These are phyloP conservation scores for Lerema accius DNA, from an alignment of 1,140 invertebrate species.

Conservation along the genomic window DNA sequence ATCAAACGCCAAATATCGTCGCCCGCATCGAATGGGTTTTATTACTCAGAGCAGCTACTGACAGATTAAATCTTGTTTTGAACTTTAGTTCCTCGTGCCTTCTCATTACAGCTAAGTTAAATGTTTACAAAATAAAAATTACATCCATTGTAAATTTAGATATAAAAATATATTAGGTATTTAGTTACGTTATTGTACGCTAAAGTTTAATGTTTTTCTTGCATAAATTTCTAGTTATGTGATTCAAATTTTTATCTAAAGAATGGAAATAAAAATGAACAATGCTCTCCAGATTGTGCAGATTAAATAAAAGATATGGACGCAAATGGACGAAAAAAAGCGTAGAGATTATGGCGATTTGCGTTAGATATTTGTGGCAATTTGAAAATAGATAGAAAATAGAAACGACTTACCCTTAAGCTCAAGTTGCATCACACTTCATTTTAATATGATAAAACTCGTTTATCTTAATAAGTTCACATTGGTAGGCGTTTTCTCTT, in stretches of 20 bases:
- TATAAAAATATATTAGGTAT: too few relatives aligned
- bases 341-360: background rate
- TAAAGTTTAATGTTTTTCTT: too few relatives aligned
- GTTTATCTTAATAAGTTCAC: background rate
- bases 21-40: background rate
- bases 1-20: too few relatives aligned
- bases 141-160: too few relatives aligned
- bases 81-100: background rate
- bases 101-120: background rate
- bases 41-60: background rate
- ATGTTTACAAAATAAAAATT: background rate
- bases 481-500: background rate
- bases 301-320: background rate
- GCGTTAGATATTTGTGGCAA: too few relatives aligned
- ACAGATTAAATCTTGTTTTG: background rate
- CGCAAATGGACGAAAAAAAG: background rate
- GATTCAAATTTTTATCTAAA: background rate
- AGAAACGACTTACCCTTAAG: background rate
- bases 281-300: background rate
- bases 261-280: background rate
- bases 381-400: too few relatives aligned
- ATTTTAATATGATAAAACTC: background rate
- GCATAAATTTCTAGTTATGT: too few relatives aligned
- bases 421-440: background rate
- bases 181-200: too few relatives aligned